phyloP scores from a whole-genome alignment of 2,888 invertebrate genomes.

The Strigamia transsilvanica region DNA sequence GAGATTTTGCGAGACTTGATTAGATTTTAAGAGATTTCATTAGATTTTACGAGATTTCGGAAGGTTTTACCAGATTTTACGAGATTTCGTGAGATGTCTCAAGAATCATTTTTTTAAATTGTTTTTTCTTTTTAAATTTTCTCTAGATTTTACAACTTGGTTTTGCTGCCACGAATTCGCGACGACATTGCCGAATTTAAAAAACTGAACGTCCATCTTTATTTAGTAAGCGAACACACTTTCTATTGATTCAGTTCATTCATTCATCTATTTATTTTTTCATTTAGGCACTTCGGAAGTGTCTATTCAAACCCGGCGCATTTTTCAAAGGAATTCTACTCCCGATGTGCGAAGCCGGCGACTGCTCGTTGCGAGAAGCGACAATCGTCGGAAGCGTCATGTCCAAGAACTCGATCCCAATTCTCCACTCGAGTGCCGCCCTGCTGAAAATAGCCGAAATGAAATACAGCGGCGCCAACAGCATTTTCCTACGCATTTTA shows the following conservation, averaged over 20 bases:
- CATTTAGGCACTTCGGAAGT: slow-evolving; percentile 78
- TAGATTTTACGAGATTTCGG: no score
- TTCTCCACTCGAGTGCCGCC: slow-evolving; percentile 80
- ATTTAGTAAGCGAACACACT: slow-evolving; percentile 71
- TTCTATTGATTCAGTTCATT: slow-evolving; percentile 5
- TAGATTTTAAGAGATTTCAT: no score
- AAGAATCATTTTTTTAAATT: not conserved
- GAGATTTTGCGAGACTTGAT: no score
- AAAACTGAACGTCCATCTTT: slow-evolving; percentile 93
- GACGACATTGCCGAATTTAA: slow-evolving; percentile 97
- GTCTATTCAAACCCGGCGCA: slow-evolving; percentile 95
- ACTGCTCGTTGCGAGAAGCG: slow-evolving; percentile 94
- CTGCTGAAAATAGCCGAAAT: slow-evolving; percentile 95
- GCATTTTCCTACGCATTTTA: slow-evolving; percentile 90
- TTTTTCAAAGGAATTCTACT: slow-evolving; percentile 91
- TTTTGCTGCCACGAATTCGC: slow-evolving; percentile 86
- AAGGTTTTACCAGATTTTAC: no score
- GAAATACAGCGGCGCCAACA: slow-evolving; percentile 96
- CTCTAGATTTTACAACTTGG: slow-evolving; percentile 81
- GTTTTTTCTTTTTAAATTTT: slow-evolving; percentile 34
- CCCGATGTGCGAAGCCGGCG: slow-evolving; percentile 78
- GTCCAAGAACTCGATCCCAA: slow-evolving; percentile 68
- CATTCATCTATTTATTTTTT: no score
- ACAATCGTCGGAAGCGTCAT: slow-evolving; percentile 93
- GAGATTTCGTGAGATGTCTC: no score